Conservation (phyloP, 2,888 invertebrate species). For the Drosophila nr. perissopoda region DNA sequence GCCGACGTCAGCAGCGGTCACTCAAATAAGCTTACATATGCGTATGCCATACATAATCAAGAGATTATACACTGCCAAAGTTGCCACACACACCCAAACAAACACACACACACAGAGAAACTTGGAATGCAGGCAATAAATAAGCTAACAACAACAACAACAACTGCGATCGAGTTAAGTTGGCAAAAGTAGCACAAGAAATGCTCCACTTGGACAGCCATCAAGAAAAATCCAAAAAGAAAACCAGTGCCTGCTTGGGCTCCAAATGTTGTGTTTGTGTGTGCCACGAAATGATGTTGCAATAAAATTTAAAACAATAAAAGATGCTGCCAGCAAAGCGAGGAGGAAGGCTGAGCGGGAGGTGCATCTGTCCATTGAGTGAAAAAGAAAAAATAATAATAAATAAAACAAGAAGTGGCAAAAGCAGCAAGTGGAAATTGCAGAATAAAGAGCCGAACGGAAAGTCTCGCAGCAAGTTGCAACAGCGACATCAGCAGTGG, state of each 20-base stretch:
- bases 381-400: neutral
- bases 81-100: conserved; percentile 10
- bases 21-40: conserved; percentile 69
- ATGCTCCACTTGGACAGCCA: conserved; percentile 76
- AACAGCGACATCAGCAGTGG: conserved; percentile 49
- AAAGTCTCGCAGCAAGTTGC: conserved; percentile 28
- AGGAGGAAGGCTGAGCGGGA: neutral
- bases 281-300: conserved; percentile 76
- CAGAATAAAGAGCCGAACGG: conserved; percentile 46
- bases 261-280: conserved; percentile 26
- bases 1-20: conserved; percentile 24
- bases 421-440: conserved; percentile 69
- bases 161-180: conserved; percentile 19
- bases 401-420: conserved; percentile 39
- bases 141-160: conserved; percentile 37
- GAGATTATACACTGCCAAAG: conserved; percentile 66
- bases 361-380: conserved; percentile 8
- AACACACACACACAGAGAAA: neutral
- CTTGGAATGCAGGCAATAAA: conserved; percentile 59
- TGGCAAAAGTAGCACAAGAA: conserved; percentile 49
- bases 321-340: conserved; percentile 51
- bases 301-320: conserved; percentile 82
- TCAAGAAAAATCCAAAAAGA: conserved; percentile 70
- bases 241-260: conserved; percentile 31
- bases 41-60: conserved; percentile 78